These are phyloP conservation scores for Callyntrura sp. DNA, from an alignment of 2,888 invertebrate species.

Conservation along the genomic window DNA sequence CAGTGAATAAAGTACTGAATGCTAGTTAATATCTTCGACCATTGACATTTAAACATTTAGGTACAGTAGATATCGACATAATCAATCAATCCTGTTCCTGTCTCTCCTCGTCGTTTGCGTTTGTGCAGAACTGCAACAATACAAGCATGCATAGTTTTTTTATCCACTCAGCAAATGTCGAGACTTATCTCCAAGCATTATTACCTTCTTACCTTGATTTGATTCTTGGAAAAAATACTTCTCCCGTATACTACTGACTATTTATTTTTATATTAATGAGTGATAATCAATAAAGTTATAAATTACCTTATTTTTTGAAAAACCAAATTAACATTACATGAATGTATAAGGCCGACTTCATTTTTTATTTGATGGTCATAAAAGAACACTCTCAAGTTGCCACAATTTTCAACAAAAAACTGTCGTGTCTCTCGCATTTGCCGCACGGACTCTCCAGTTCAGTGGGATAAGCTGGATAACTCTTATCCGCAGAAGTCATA, in stretches of 20 bases:
- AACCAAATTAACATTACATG: background rate
- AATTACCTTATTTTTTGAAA: slow-evolving; percentile 35
- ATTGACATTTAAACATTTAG: no score
- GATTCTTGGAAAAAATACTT: background rate
- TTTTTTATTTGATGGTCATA: background rate
- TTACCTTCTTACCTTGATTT: background rate
- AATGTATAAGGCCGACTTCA: background rate
- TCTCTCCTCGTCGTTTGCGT: background rate
- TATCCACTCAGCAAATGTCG: no score
- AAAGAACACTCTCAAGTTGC: background rate
- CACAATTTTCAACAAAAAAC: background rate
- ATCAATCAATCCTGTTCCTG: slow-evolving; percentile 12
- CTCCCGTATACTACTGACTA: slow-evolving; percentile 40
- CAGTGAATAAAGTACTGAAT: background rate
- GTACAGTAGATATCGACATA: background rate
- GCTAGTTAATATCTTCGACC: background rate
- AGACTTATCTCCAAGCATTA: background rate
- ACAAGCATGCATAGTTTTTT: background rate
- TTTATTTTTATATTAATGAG: slow-evolving; percentile 41
- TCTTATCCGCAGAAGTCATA: background rate
- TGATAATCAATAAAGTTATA: slow-evolving; percentile 45
- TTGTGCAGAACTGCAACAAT: background rate
- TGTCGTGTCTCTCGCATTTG: background rate
- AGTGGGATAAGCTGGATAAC: background rate
- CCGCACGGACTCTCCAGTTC: slow-evolving; percentile 5